Base-by-base conservation (phyloP, 2,113 vertebrate species). In the Probosciger aterrimus region DNA sequence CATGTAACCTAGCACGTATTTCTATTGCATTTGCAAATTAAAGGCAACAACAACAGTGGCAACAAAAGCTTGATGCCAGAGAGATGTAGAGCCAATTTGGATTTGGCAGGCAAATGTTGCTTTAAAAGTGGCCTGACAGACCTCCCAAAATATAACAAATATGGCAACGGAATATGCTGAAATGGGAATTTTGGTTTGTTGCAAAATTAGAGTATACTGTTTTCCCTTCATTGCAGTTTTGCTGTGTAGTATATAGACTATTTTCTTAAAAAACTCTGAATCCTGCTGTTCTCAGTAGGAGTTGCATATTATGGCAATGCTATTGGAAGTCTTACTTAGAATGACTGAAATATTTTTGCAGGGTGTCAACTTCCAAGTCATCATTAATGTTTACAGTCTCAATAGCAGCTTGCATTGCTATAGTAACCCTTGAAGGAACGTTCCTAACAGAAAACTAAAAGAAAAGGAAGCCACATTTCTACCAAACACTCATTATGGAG, bases 261-360 rank as follows among this genome's bases (percentile, higher is more conserved):
- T 63, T 90, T 97, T 97, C 83, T 96, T 88, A 59, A 90, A 64
- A 95, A 94, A 70, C 39, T 91, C 75, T 68, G 62, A 90, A 90
- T 91, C 83, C 94, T 93, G 87, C 93, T 92, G 79, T 64, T 97
- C 96, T 96, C 93, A 86, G 92, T 93, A 88, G 90, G 93, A 95
- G 93, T 22, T 96, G 84, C 88, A 92, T 92, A 87, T 78, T 92
- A 82, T 81, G 82, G 89, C 96, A 97, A 82, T 92, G 84, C 74
- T 96, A 65, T 95, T 97, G 94, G 93, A 85, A 96, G 84, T 50
- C 89, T 93, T 96, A 46, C 76, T 96, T 73, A 85, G 68, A 96
- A 96, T 88, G 92, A 97, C 85, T 90, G 68, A 97, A 97, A 95
- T 98, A 95, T 94, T 97, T 98, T 95, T 94, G 64, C 33, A 97